Base-by-base conservation (phyloP, 2,888 invertebrate genomes). In the Gymnocheta viridis region DNA sequence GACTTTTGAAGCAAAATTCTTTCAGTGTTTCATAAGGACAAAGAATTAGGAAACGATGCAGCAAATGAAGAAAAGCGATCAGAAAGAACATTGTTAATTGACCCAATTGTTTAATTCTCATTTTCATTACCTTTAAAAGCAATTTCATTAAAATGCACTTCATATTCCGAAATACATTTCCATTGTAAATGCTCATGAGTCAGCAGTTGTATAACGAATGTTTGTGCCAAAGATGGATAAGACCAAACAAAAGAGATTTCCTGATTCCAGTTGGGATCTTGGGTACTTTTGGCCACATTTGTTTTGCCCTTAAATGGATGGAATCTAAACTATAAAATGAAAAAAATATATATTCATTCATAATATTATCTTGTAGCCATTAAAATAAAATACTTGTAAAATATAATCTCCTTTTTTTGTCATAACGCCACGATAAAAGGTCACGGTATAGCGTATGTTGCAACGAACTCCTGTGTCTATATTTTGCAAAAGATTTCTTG, bases 221-320 rank as follows among this genome's bases (percentile, higher is more conserved):
- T 93, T 87, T 96, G 95, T 85, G 95, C 95, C 60, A 96, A 91
- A 0, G 96, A 96, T 0, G 98, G 98, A 91, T 96, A 97, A 92
- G 95, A 94, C 91, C 97, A 97, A 1, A 94, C 94, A 88, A 98
- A 95, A 0, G 94, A 94, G 24, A 98, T 93, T 89, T 95, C 94
- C 90, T 97, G 95, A 88, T 96, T 95, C 94, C 96, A 98, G 19
- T 92, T 92, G 0, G 96, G 96, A 41, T 93, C 92, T 74, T 92
- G 93, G 0, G 93, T 94, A n/a, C 93, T 93, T 86, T 93, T 94
- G 86, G 93, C 93, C 6, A 94, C 92, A 38, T 94, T 93, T 0
- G 96, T 96, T 89, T 94, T 94, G 0, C 93, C 95, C 95, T 96
- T 88, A 17, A 90, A 89, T 73, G 86, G 86, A 86, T 85, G 86